Evolutionary conservation across 2,797 vertebrate genomes (phyloP), one percentile per base, ranked within the genome.

Genomic region (Babyrousa celebensis): DNA sequence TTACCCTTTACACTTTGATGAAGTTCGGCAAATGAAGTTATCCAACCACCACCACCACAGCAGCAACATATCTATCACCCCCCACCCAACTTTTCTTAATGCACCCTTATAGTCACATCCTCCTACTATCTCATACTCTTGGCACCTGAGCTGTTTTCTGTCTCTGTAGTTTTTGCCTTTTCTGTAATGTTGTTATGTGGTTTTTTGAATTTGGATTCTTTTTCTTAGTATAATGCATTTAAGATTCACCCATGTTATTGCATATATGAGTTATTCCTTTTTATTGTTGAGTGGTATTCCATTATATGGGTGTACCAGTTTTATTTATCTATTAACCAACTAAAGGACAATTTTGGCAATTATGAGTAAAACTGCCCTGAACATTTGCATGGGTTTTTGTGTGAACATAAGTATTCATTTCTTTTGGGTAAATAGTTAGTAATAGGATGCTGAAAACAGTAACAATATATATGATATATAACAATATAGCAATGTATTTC

Each of bases 151-250:
- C 67, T 72, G 18, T 86, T 83, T 80, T 91, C 36, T 84, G 36
- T 86, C 75, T 83, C 12, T 83, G 2, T 68, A 58, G 17, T 29
- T 75, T 95, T 89, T 94, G 21, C 32, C 32, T 89, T 91, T 92
- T 89, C 18, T 54, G 20, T 84, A 70, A 52, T 70, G 20, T 82
- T 5, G 48, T 52, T 78, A 23, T 36, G 18, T 89, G 77, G 25
- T 85, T 94, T 74, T 97, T 86, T 43, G 5, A 87, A 56, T 94
- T 75, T 88, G 67, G 56, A 58, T 92, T 80, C 62, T 87, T 96
- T 84, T 36, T 92, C n/a, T 86, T 86, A 90, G 43, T 48, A 58
- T 85, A 75, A 12, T 74, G 52, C 48, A 70, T 91, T 97, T 94
- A 48, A 82, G 29, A 85, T 92, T 89, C 12, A 72, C 5, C 29